Conservation (phyloP, 2,113 vertebrate genomes). For the Percina caprodes region DNA sequence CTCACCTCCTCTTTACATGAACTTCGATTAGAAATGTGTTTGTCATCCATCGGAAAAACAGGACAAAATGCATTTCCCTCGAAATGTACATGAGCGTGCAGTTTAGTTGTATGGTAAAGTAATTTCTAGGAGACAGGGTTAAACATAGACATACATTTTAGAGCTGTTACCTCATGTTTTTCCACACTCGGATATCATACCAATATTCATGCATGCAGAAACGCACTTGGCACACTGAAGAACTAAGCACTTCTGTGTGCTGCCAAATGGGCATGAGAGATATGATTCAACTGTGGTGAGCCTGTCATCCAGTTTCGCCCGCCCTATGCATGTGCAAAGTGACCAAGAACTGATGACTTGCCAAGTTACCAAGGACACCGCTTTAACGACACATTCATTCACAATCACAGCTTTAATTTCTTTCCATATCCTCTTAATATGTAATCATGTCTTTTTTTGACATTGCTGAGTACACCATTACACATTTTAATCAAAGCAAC, state of each 20-base stretch:
- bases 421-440: constrained; percentile 40
- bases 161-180: constrained; percentile 46
- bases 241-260: constrained; percentile 24
- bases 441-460: constrained; percentile 40
- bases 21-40: too few species aligned
- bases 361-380: constrained; percentile 60
- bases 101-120: too few species aligned
- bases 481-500: constrained; percentile 41
- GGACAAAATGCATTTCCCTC: too few species aligned
- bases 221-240: constrained; percentile 40
- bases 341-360: constrained; percentile 62
- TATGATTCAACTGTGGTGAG: constrained; percentile 51
- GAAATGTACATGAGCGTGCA: too few species aligned
- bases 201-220: constrained; percentile 51
- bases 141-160: constrained; percentile 22
- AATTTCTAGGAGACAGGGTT: too few species aligned
- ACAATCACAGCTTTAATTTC: constrained; percentile 57
- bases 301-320: constrained; percentile 45
- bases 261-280: constrained; percentile 60
- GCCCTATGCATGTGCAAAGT: constrained; percentile 42
- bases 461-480: constrained; percentile 39
- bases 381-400: constrained; percentile 63
- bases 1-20: too few species aligned
- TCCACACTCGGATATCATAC: constrained; percentile 19
- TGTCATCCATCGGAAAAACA: too few species aligned